phyloP scores from a whole-genome alignment of 2,888 invertebrate genomes.

The Lutraria lutraria region DNA sequence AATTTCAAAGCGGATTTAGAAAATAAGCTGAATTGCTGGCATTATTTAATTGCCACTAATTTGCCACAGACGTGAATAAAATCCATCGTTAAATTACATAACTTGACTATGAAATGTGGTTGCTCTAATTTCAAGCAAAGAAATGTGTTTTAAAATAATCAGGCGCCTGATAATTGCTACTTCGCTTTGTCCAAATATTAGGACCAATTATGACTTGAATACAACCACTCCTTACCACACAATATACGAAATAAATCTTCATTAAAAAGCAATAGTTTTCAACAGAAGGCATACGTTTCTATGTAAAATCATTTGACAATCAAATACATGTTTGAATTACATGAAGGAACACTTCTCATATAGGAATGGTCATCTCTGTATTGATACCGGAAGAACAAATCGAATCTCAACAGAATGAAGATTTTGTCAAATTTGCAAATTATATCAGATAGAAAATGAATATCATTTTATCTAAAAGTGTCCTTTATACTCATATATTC shows the following conservation, averaged over 20 bases:
- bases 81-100: slow-evolving; percentile 13
- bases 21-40: background rate
- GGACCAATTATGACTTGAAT: background rate
- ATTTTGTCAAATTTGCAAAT: too few species aligned
- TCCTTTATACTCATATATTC: too few species aligned
- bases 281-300: background rate
- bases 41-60: slow-evolving; percentile 19
- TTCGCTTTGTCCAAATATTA: background rate
- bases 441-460: too few species aligned
- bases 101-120: background rate
- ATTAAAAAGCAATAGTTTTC: background rate
- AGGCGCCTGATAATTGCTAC: background rate
- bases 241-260: background rate
- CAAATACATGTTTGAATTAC: background rate
- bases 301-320: too few species aligned
- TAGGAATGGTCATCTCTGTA: too few species aligned
- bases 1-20: slow-evolving; percentile 1
- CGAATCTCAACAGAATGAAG: too few species aligned
- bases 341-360: background rate
- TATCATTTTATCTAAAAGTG: too few species aligned
- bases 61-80: background rate
- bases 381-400: too few species aligned
- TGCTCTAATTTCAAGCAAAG: slow-evolving; percentile 1
- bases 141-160: slow-evolving; percentile 7
- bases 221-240: background rate